A percentile compares a stretch with the other conserved stretches of the same genome.
phyloP scores from a whole-genome alignment of 2,888 invertebrate genomes.

The Apeira syringaria region DNA sequence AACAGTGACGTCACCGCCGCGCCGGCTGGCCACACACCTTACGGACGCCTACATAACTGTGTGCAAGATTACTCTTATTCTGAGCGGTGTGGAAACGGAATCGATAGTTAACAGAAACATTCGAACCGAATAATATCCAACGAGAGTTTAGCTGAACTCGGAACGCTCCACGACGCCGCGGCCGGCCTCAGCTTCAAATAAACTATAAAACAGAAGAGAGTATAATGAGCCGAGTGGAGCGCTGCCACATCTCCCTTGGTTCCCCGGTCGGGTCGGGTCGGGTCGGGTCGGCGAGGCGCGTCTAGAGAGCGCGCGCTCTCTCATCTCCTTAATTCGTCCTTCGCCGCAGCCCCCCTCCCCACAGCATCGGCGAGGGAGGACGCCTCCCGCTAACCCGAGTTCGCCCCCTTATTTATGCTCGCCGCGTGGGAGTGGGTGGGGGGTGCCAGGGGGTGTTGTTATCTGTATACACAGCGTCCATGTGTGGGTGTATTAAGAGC shows the following conservation, averaged over 20 bases:
- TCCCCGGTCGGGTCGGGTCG: slow-evolving; percentile 69
- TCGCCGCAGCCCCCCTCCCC: slow-evolving; percentile 81
- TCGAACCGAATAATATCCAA: too few species aligned
- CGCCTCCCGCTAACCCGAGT: slow-evolving; percentile 79
- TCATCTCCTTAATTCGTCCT: slow-evolving; percentile 84
- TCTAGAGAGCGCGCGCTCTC: slow-evolving; percentile 82
- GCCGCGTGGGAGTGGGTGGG: slow-evolving; percentile 51
- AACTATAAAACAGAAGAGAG: slow-evolving; percentile 30
- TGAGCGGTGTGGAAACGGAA: too few species aligned
- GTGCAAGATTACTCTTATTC: too few species aligned
- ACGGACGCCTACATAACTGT: too few species aligned
- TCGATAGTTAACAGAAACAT: too few species aligned
- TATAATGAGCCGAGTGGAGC: slow-evolving; percentile 28
- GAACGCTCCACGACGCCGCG: slow-evolving; percentile 16
- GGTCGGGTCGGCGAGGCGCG: slow-evolving; percentile 70
- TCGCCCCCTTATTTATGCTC: slow-evolving; percentile 79
- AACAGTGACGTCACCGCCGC: slow-evolving; percentile 73
- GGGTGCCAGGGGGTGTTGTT: slow-evolving; percentile 54
- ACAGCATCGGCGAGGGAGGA: slow-evolving; percentile 64
- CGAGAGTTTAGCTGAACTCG: too few species aligned
- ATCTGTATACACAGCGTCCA: slow-evolving; percentile 63
- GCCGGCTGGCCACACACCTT: too few species aligned
- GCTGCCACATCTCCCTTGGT: slow-evolving; percentile 56
- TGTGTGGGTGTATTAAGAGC: slow-evolving; percentile 82
- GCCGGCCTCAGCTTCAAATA: slow-evolving; percentile 18